Percentiles rank a stretch among this genome's conserved stretches.
Evolutionary conservation across 2,113 vertebrate species (phyloP).

Genomic region (Calcarius ornatus): DNA sequence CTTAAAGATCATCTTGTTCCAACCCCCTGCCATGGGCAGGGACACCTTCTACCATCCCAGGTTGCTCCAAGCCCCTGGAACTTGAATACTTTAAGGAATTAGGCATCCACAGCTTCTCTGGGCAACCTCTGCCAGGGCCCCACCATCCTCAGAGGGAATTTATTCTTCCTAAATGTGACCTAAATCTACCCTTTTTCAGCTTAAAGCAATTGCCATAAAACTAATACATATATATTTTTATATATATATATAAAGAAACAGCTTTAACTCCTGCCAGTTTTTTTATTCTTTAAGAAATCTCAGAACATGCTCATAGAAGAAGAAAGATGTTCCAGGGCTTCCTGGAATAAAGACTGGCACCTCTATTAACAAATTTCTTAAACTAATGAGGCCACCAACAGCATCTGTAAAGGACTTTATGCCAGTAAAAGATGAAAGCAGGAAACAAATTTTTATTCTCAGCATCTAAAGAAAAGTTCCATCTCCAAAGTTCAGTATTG

Average conservation of each 20-base stretch:
- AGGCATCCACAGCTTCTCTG: not conserved
- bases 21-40: not conserved
- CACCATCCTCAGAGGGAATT: not conserved
- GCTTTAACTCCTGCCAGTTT: not conserved
- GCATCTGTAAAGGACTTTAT: not conserved
- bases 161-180: not conserved
- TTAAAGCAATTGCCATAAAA: not conserved
- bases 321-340: not conserved
- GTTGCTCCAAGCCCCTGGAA: not conserved
- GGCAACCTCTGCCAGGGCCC: too few relatives aligned
- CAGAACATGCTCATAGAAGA: not conserved
- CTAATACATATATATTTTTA: rapidly evolving
- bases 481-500: not conserved
- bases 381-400: not conserved
- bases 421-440: not conserved
- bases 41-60: not conserved
- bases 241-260: not conserved
- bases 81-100: not conserved
- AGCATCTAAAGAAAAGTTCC: not conserved
- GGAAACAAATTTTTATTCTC: not conserved
- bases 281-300: not conserved
- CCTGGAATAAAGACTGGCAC: not conserved
- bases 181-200: not conserved
- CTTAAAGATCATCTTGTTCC: not conserved
- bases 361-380: not conserved